Evolutionary conservation across 2,113 vertebrate species (phyloP).

Genomic region (Parus major): DNA sequence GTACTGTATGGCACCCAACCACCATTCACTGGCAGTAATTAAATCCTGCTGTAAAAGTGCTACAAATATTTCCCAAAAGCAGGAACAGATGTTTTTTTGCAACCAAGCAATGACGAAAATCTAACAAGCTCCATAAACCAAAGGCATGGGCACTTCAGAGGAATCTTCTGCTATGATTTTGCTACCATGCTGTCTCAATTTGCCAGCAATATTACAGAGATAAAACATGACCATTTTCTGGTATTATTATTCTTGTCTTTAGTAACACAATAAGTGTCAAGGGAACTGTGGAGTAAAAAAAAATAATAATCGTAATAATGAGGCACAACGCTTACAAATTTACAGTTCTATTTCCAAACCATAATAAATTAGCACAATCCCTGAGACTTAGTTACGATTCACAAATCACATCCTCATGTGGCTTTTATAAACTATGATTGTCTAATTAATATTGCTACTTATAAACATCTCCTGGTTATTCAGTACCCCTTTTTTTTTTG

Average conservation of each 20-base stretch:
- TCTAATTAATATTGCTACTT: constrained; percentile 70
- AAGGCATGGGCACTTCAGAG: constrained; percentile 53
- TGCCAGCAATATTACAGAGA: constrained; percentile 22
- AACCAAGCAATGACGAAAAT: constrained; percentile 57
- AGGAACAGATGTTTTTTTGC: constrained; percentile 78
- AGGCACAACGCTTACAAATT: constrained; percentile 16
- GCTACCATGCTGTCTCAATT: constrained; percentile 18
- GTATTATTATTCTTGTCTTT: background rate
- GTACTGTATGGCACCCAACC: constrained; percentile 71
- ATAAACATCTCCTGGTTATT: constrained; percentile 49
- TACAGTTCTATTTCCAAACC: constrained; percentile 35
- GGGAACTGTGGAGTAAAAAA: background rate
- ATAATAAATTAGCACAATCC: constrained; percentile 48
- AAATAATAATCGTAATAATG: constrained; percentile 1
- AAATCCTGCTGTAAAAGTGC: constrained; percentile 78
- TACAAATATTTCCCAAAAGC: constrained; percentile 77
- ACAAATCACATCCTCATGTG: constrained; percentile 56
- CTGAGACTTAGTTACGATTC: constrained; percentile 58
- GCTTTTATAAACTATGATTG: constrained; percentile 46
- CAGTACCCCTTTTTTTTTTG: constrained; percentile 11
- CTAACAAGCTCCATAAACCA: constrained; percentile 67
- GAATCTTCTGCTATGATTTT: background rate
- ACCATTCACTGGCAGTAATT: constrained; percentile 77
- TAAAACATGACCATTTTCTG: background rate
- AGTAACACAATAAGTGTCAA: constrained; percentile 8